Base-by-base conservation (phyloP, 2,797 vertebrate species). In the Echiichthys vipera region DNA sequence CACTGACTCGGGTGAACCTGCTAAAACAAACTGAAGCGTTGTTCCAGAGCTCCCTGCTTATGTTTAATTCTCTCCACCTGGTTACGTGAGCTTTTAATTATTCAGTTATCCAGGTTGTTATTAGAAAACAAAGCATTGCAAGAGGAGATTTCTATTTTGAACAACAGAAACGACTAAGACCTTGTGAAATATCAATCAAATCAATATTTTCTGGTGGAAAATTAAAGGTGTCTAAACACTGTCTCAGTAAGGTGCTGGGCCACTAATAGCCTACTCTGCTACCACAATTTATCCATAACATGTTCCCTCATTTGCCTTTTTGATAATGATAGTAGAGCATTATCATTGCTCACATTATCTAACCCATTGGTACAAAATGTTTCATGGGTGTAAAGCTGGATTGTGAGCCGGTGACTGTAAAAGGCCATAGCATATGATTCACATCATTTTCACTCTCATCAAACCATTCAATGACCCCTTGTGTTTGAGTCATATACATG, bases 61-160 rank as follows among this genome's bases (percentile, higher is more conserved):
- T 69, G 61, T 76, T 68, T 74, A 61, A 68, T 78, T 77, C 64
- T 75, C 64, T 72, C 57, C 71, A 78, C 53, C 71, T 67, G 71
- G 47, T 45, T 54, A 42, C 65, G 56, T 24, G 40, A 45, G 53
- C 49, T 57, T 63, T 81, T 6, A n/a, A 25, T 71, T 55, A 71
- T 71, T 67, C 29, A 34, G 20, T 20, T 50, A 9, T 71, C 15
- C 36, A 50, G 42, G 5, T 47, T 7, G 20, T 55, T 36, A 53
- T 55, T 22, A 18, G 37, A 74, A 64, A 74, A 9, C 37, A 64
- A 72, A 65, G 24, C 7, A 9, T 14, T 53, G 20, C 36, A 3
- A 20, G 29, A 62, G 2, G 17, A n/a, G 10, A 29, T 24, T 40
- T 50, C 8, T 24, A 32, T 12, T 70, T 40, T 7, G 29, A 49